Evolutionary conservation across 2,797 vertebrate species (phyloP).

Genomic region (Diplodus puntazzo): DNA sequence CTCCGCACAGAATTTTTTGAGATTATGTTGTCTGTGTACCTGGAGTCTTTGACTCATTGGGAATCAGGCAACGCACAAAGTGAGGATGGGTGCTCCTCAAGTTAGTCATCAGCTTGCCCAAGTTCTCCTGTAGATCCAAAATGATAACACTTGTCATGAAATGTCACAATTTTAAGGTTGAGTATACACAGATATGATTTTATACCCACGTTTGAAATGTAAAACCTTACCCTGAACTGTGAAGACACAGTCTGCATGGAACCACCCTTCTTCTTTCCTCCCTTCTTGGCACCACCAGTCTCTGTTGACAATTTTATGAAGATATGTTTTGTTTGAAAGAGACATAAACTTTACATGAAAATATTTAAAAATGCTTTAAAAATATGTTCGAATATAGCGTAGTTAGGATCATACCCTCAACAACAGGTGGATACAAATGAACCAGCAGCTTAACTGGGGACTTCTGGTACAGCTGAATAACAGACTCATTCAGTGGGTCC

Average conservation of each 20-base stretch:
- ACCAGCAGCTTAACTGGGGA: conserved; percentile 86
- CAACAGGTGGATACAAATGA: conserved; percentile 82
- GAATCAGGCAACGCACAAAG: conserved; percentile 94
- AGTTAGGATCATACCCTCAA: conserved; percentile 75
- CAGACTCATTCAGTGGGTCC: conserved; percentile 92
- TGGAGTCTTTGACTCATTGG: conserved; percentile 94
- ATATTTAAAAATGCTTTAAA: not conserved
- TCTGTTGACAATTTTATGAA: conserved; percentile 44
- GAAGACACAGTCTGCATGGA: conserved; percentile 94
- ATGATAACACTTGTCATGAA: not conserved
- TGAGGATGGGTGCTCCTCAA: conserved; percentile 91
- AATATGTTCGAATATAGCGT: not conserved
- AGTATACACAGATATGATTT: not conserved
- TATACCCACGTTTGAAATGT: not conserved
- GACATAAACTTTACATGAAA: not conserved
- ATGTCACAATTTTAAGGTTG: not conserved
- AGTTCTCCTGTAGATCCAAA: conserved; percentile 86
- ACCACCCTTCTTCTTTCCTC: conserved; percentile 91
- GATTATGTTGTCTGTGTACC: conserved; percentile 75
- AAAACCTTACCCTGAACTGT: conserved; percentile 87
- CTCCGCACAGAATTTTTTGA: not conserved
- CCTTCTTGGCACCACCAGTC: conserved; percentile 82
- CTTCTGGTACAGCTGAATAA: conserved; percentile 90
- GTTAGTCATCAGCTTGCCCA: conserved; percentile 93
- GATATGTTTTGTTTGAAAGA: rapidly evolving